Conservation (phyloP, 2,113 vertebrate genomes). For the Pelusios castaneus region DNA sequence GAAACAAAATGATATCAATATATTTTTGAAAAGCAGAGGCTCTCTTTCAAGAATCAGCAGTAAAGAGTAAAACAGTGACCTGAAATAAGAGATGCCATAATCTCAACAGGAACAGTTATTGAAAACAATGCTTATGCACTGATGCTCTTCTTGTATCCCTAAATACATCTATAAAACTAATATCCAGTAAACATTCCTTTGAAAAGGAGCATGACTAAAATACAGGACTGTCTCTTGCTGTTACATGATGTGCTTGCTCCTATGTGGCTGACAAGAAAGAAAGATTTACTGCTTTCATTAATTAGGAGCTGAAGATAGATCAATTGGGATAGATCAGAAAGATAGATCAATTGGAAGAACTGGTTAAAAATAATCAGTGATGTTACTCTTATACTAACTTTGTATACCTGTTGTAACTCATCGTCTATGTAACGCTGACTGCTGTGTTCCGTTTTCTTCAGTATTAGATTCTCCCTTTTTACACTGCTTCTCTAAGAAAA, state of each 20-base stretch:
- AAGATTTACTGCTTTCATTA: background rate
- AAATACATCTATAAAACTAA: background rate
- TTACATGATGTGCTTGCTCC: background rate
- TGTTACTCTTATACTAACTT: background rate
- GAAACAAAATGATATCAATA: background rate
- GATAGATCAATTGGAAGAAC: background rate
- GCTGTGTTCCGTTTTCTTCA: background rate
- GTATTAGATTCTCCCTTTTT: background rate
- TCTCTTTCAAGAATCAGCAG: background rate
- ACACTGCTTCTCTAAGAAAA: background rate
- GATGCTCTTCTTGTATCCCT: background rate
- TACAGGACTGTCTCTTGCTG: background rate
- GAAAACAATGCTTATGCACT: background rate
- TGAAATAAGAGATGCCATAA: background rate
- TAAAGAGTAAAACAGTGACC: background rate
- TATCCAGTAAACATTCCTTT: background rate
- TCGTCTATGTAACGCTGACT: background rate
- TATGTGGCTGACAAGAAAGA: rapidly evolving
- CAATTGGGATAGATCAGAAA: background rate
- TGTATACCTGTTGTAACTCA: background rate
- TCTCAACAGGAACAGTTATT: background rate
- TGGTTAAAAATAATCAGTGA: background rate
- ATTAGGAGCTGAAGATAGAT: background rate
- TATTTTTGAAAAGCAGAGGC: background rate
- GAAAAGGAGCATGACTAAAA: background rate